These are phyloP conservation scores for Adelosebastes latens DNA, from an alignment of 2,797 vertebrate genomes.

Conservation along the genomic window DNA sequence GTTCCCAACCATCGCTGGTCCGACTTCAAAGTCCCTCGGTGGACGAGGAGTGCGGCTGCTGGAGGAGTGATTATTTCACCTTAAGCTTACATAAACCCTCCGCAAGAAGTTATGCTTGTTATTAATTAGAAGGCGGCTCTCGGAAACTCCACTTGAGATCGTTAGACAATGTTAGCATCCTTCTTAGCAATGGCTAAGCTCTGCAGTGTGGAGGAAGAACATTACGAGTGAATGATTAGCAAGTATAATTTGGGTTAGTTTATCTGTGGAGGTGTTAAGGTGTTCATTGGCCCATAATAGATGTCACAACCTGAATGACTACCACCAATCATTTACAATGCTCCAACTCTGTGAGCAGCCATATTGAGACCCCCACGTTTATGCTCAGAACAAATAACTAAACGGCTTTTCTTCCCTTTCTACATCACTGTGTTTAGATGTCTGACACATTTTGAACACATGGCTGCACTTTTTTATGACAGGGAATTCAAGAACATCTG, in stretches of 20 bases:
- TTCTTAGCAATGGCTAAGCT: slow-evolving; percentile 70
- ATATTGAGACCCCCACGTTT: slow-evolving; percentile 11
- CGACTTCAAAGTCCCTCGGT: slow-evolving; percentile 62
- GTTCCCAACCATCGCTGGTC: slow-evolving; percentile 33
- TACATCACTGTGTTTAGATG: slow-evolving; percentile 36
- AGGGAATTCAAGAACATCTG: slow-evolving; percentile 57
- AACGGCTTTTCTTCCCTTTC: slow-evolving; percentile 10
- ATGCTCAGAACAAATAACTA: slow-evolving; percentile 16
- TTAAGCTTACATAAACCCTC: slow-evolving; percentile 59
- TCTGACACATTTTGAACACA: slow-evolving; percentile 65
- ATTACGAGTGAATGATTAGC: slow-evolving; percentile 74
- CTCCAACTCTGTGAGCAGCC: slow-evolving; percentile 15
- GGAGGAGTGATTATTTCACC: slow-evolving; percentile 60
- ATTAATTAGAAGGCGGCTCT: slow-evolving; percentile 65
- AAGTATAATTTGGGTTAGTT: slow-evolving; percentile 63
- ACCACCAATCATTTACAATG: slow-evolving; percentile 72
- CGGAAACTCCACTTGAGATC: slow-evolving; percentile 62
- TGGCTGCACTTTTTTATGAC: slow-evolving; percentile 44
- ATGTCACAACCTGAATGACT: slow-evolving; percentile 75
- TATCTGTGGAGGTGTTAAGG: slow-evolving; percentile 63
- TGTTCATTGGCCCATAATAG: slow-evolving; percentile 75
- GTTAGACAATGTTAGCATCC: slow-evolving; percentile 59
- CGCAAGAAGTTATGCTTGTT: slow-evolving; percentile 62
- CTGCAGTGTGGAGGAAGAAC: slow-evolving; percentile 35
- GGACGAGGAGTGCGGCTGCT: slow-evolving; percentile 3